These are phyloP conservation scores for Notothenia rossii DNA, from an alignment of 2,113 vertebrate genomes.

Conservation along the genomic window DNA sequence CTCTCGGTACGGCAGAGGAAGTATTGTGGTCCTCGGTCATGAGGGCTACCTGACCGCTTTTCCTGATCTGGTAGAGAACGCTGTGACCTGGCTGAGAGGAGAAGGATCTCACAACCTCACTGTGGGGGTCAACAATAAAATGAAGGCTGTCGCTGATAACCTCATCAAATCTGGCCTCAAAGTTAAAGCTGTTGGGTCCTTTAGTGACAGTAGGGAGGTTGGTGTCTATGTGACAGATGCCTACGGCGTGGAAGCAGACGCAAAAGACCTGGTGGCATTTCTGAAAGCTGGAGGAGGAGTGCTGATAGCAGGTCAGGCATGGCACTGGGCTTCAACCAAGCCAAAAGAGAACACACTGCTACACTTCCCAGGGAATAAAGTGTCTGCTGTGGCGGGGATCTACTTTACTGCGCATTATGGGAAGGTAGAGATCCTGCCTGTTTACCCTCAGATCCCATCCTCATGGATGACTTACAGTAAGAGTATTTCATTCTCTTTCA, in stretches of 20 bases:
- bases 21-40: conserved; percentile 88
- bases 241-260: conserved; percentile 75
- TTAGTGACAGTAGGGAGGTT: conserved; percentile 68
- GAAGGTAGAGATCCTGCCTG: conserved; percentile 78
- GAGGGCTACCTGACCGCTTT: conserved; percentile 85
- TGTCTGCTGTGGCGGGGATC: conserved; percentile 89
- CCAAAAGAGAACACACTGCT: conserved; percentile 83
- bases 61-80: conserved; percentile 86
- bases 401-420: conserved; percentile 91
- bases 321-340: conserved; percentile 83
- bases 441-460: conserved; percentile 86
- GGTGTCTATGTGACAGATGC: conserved; percentile 87
- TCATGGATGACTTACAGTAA: conserved; percentile 87
- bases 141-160: conserved; percentile 78
- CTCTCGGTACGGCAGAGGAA: conserved; percentile 84
- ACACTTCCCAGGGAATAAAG: conserved; percentile 88
- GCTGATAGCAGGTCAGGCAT: conserved; percentile 90
- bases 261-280: conserved; percentile 82
- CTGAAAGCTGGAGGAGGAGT: conserved; percentile 88
- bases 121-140: conserved; percentile 79
- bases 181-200: conserved; percentile 58
- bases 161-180: conserved; percentile 70
- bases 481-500: conserved; percentile 52
- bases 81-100: conserved; percentile 87
- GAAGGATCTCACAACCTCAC: conserved; percentile 54